Conservation (phyloP, 2,888 invertebrate genomes). For the Dexiosoma caninum region DNA sequence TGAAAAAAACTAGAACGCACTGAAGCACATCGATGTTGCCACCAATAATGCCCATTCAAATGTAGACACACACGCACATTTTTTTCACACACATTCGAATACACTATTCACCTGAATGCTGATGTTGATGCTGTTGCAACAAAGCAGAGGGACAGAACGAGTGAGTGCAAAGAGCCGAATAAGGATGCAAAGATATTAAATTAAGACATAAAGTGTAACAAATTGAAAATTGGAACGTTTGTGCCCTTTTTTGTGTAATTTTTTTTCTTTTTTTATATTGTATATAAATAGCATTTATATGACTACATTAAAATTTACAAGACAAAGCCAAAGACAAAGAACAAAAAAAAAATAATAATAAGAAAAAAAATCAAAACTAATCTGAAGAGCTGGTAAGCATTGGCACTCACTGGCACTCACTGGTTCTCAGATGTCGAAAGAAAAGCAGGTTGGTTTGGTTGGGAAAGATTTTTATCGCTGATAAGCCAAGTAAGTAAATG, state of each 20-base stretch:
- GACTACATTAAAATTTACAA: conserved; percentile 3
- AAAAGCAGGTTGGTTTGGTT: conserved; percentile 61
- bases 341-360: background rate
- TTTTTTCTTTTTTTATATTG: background rate
- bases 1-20: conserved; percentile 41
- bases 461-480: conserved; percentile 70
- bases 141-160: background rate
- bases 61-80: conserved; percentile 14
- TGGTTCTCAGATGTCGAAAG: background rate
- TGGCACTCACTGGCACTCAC: conserved; percentile 41
- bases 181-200: conserved; percentile 64
- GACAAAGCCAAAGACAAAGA: background rate
- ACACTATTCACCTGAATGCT: conserved; percentile 49
- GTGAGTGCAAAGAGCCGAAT: conserved; percentile 26
- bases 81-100: conserved; percentile 41
- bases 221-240: conserved; percentile 73
- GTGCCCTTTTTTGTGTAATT: conserved; percentile 59
- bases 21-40: background rate
- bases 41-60: conserved; percentile 22
- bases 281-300: background rate
- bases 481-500: conserved; percentile 68
- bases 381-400: conserved; percentile 1
- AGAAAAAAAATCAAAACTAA: conserved; percentile 8
- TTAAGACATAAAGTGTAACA: conserved; percentile 75
- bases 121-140: background rate